phyloP scores from a whole-genome alignment of 2,797 vertebrate species.

The Dermochelys coriacea region DNA sequence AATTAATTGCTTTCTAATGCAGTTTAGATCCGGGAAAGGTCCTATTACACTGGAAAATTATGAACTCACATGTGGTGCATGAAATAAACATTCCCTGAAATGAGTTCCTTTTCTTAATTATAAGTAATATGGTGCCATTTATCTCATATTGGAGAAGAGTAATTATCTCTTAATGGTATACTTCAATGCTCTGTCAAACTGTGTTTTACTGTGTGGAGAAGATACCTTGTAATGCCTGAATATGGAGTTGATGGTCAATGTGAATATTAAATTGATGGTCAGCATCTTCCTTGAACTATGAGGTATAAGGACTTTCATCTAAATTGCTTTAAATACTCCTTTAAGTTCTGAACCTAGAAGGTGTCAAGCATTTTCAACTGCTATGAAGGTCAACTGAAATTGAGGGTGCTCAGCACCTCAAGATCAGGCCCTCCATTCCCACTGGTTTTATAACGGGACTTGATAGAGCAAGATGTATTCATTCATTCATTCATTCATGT shows the following conservation, averaged over 20 bases:
- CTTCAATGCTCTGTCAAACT: not conserved
- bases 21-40: not conserved
- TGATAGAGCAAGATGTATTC: not conserved
- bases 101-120: constrained; percentile 18
- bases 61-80: not conserved
- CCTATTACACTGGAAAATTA: not conserved
- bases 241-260: not conserved
- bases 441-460: not conserved
- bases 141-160: not conserved
- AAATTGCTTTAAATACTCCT: not conserved
- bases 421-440: not conserved
- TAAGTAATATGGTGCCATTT: not conserved
- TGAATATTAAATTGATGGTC: not conserved
- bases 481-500: not conserved
- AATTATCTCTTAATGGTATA: not conserved
- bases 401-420: accelerated
- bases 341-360: not conserved
- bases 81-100: constrained; percentile 20
- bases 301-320: not conserved
- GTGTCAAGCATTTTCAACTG: not conserved
- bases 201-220: not conserved
- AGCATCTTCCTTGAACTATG: not conserved
- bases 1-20: not conserved
- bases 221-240: not conserved
- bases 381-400: not conserved